Base-by-base conservation (phyloP, 1,140 invertebrate species). In the Venustaconcha ellipsiformis region DNA sequence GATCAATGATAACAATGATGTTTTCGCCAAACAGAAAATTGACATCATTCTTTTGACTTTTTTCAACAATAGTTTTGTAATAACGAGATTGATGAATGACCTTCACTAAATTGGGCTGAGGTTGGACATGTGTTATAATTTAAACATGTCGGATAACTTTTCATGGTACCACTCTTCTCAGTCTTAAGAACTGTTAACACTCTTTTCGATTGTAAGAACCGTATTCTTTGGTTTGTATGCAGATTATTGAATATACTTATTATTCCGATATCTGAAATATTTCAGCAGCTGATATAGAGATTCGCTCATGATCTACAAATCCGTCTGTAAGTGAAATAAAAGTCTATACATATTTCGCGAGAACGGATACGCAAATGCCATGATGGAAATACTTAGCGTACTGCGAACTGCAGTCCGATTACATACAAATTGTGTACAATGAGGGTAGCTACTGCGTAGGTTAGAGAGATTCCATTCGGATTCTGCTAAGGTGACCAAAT, bases 331-430 rank as follows among this genome's bases (percentile, higher is more conserved):
- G 93, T 72, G 93, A 94, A 87, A 94, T 94, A 86, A 92, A 91
- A 74, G 91, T 93, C 79, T 95, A 93, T 89, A 93, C 93, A 66
- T 94, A 94, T 80, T 96, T 95, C 90, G 88, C 95, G 76, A 91
- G 95, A 6, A 94, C 95, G 2, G 94, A 95, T n/a, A 94, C 95
- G 94, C 94, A 1, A 92, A 93, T 81, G 93, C 94, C 48, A 93
- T 95, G 80, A 91, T 84, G 6, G 68, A 68, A 15, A 67, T 85
- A 3, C 67, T 83, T 14, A 57, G 57, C 14, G 23, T 1, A 23
- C 23, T 23, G 23, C 17, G 23, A 23, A 23, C 23, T 23, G 23
- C 23, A 1, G 23, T 23, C 23, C 0, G 23, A 23, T 23, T 81
- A 81, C 70, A 70, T 84, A 6, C 83, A 85, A 60, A 71, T 85